These are phyloP conservation scores for Phrynocephalus versicolor DNA, from an alignment of 2,113 vertebrate genomes.

Conservation along the genomic window DNA sequence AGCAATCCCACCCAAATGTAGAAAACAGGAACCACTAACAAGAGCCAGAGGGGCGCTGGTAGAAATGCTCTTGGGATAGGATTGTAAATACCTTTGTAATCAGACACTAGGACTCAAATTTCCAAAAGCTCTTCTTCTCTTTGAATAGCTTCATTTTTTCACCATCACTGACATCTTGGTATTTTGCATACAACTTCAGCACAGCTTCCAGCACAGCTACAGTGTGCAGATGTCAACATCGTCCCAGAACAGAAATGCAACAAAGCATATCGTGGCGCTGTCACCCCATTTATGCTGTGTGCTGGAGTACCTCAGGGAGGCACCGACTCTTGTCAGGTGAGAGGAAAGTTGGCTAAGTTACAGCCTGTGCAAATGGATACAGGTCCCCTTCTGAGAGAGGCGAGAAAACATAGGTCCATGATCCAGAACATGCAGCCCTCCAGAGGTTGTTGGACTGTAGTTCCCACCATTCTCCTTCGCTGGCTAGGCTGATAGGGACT, in stretches of 20 bases:
- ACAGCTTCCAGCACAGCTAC: neutral
- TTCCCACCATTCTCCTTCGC: neutral
- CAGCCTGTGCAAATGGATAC: neutral
- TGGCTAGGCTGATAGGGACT: neutral
- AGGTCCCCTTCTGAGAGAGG: neutral
- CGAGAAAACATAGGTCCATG: neutral
- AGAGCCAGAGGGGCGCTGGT: too few relatives aligned
- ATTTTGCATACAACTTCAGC: neutral
- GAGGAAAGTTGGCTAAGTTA: neutral
- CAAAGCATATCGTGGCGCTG: neutral
- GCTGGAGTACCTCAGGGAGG: constrained; percentile 27
- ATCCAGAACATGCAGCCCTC: too few relatives aligned
- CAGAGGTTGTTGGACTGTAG: neutral
- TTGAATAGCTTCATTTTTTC: neutral
- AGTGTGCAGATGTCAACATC: constrained; percentile 15
- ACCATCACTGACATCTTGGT: neutral
- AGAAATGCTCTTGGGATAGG: too few relatives aligned
- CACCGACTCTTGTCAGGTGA: constrained; percentile 23
- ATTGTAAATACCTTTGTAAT: too few relatives aligned
- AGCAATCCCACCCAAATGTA: too few relatives aligned
- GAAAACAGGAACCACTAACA: too few relatives aligned
- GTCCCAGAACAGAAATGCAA: neutral
- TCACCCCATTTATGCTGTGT: constrained; percentile 11
- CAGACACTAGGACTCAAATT: too few relatives aligned
- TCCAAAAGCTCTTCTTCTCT: too few relatives aligned